Conservation (phyloP, 2,113 vertebrate species). For the Pogona vitticeps region DNA sequence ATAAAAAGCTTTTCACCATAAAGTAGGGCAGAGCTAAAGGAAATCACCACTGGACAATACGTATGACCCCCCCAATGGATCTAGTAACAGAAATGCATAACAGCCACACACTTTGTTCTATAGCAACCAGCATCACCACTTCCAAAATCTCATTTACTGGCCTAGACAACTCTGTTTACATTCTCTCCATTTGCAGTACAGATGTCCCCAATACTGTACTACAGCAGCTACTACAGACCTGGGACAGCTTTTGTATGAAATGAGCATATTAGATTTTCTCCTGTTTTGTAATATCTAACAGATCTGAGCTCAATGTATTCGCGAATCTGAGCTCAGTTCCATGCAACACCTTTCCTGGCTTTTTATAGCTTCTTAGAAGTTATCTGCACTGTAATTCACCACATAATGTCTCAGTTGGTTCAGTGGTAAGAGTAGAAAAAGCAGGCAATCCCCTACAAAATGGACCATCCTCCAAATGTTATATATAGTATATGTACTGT, state of each 20-base stretch:
- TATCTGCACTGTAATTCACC: too few species aligned
- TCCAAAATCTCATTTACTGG: constrained; percentile 1
- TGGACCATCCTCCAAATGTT: too few species aligned
- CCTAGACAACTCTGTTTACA: neutral
- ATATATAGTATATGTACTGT: too few species aligned
- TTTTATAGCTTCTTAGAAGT: too few species aligned
- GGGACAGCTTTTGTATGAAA: neutral
- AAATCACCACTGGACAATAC: constrained; percentile 43
- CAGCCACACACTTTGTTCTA: constrained; percentile 13
- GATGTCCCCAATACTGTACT: neutral
- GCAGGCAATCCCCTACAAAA: too few species aligned
- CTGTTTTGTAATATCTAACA: neutral
- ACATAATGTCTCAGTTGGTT: too few species aligned
- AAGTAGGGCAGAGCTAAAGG: constrained; percentile 23
- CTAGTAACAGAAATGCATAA: constrained; percentile 19
- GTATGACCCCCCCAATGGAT: constrained; percentile 9
- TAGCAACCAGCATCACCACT: neutral
- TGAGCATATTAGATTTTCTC: neutral
- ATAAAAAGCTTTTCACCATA: constrained; percentile 31
- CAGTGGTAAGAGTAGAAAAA: neutral
- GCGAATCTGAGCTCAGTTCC: neutral
- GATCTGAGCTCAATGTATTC: too few species aligned
- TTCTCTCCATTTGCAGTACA: neutral
- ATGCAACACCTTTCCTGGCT: neutral
- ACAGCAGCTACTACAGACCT: neutral